Evolutionary conservation across 2,797 vertebrate species (phyloP), one percentile per base, ranked within the genome.

Genomic region (Eupleurogrammus muticus): DNA sequence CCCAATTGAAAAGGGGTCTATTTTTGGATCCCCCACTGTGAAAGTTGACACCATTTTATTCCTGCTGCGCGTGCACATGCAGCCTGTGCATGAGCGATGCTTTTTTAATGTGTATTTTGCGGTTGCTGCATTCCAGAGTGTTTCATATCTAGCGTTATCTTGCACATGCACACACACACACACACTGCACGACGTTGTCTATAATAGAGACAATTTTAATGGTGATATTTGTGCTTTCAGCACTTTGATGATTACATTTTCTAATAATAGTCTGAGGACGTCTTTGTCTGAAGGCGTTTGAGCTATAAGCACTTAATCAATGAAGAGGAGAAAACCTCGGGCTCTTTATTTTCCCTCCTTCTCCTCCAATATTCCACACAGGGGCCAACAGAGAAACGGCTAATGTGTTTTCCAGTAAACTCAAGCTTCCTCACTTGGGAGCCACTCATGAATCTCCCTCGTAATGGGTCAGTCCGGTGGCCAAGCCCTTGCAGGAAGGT

Each of bases 41-140:
- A 92, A 92, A 92, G 90, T 92, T 91, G 92, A 93, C 92, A 94
- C 92, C 90, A 81, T 92, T 92, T 90, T 83, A 66, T 88, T 72
- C 68, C 71, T 68, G 73, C 80, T 79, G 79, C 76, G 21, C 66
- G 66, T 86, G 79, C 79, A 71, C 66, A n/a, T 46, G 28, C 28
- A 47, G 69, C 70, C 68, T 13, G 54, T 70, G 54, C 73, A 79
- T 56, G 40, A 70, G 72, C 73, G 54, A 84, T 60, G 69, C 47
- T 50, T 69, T 65, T 72, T 71, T 46, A 35, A 55, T 70, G 53
- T 70, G 68, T 50, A 36, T 80, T 77, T 77, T 77, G 73, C 72
- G 65, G 66, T 83, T 73, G 54, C 55, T 57, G 71, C 32, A 28
- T 76, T 79, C 16, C 36, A 24, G 52, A 59, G 24, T 38, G 50